Evolutionary conservation across 2,113 vertebrate genomes (phyloP), one percentile per base, ranked within the genome.

Genomic region (Oxyruncus cristatus): DNA sequence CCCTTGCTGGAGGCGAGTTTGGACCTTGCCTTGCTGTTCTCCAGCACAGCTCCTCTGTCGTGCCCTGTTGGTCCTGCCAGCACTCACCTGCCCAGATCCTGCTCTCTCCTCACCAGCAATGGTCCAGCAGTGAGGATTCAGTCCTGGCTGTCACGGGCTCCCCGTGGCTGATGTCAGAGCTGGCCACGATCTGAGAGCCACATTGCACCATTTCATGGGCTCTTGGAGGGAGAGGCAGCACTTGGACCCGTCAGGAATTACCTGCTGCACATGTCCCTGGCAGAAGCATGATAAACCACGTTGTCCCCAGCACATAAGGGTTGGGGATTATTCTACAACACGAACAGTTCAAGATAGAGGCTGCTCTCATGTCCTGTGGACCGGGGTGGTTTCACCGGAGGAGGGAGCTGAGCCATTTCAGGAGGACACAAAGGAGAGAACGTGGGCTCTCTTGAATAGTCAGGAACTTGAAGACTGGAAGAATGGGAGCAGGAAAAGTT

Each of bases 301-400:
- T 23, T 70, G 42, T 33, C 5, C 41, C 20, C 67, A 66, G 22
- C 24, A 46, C 8, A 0, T 26, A 14, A 37, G 7, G 27, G 4
- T 1, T 59, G 53, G 16, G 23, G 9, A 24, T 65, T 56, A 74
- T 82, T 73, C 12, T 26, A 49, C 39, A n/a, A 23, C 12, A 46
- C 13, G 46, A 81, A 14, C 10, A 37, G 28, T 32, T 56, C 35
- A 68, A 71, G 72, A 55, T 10, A 1, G 1, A 70, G 55, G 50
- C 28, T 65, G 37, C 39, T 82, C 39, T 81, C 15, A 4, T 12
- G 28, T 47, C 46, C n/a, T 1, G 1, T 52, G 52, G 41, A 55
- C 77, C 1, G 0, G 0, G 3, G 33, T 65, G 50, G 22, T 46
- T 61, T 47, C 35, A 7, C 12, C 46, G 33, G 16, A 41, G 35